phyloP scores from a whole-genome alignment of 1,140 invertebrate species.

The Trachymyrmex septentrionalis region DNA sequence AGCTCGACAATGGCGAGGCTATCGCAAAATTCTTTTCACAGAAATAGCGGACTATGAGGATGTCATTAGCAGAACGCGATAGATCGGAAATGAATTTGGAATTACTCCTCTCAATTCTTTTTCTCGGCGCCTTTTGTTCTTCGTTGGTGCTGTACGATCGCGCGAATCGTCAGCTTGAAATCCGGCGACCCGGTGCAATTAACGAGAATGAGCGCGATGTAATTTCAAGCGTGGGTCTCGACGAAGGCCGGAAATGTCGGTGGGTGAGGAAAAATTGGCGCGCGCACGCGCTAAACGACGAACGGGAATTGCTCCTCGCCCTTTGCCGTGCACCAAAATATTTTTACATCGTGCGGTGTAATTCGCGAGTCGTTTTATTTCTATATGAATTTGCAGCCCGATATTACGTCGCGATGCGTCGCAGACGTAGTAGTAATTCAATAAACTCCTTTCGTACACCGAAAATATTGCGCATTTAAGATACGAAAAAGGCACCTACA shows the following conservation, averaged over 20 bases:
- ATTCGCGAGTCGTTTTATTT: background rate
- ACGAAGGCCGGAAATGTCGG: conserved; percentile 45
- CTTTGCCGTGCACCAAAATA: conserved; percentile 35
- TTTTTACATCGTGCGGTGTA: conserved; percentile 28
- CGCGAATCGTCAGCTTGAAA: conserved; percentile 36
- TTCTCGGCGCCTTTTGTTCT: too few species aligned
- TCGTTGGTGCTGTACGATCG: background rate
- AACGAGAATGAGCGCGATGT: conserved; percentile 45
- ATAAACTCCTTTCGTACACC: background rate
- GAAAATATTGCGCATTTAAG: background rate
- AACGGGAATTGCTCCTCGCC: conserved; percentile 18
- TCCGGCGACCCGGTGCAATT: conserved; percentile 49
- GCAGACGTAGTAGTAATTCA: background rate
- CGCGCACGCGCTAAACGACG: conserved; percentile 38
- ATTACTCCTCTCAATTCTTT: background rate
- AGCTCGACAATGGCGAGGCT: background rate
- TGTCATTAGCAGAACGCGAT: background rate
- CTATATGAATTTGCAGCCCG: background rate
- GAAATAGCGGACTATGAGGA: background rate
- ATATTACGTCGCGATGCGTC: background rate
- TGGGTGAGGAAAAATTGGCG: conserved; percentile 45
- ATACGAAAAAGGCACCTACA: background rate
- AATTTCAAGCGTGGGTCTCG: conserved; percentile 54
- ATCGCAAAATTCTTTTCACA: background rate
- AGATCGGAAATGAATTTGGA: background rate